Evolutionary conservation across 2,113 vertebrate genomes (phyloP), one percentile per base, ranked within the genome.

Genomic region (Tetrax tetrax): DNA sequence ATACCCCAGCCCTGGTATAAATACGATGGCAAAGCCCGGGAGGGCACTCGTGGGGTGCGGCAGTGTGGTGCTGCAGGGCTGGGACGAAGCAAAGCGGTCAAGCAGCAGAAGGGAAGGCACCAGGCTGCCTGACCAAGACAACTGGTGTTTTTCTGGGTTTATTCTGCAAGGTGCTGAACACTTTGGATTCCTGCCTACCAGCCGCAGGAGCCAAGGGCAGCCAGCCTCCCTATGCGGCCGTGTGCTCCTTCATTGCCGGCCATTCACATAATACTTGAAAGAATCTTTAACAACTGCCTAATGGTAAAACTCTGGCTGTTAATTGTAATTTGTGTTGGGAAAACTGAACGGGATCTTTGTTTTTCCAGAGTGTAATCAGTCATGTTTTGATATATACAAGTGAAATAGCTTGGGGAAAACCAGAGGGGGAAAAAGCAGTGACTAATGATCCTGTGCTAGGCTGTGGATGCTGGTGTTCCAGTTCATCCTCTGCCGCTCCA

Each of bases 361-460:
- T 86, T 75, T 83, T 68, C 43, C 43, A 18, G 66, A 27, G 31
- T 48, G 48, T 74, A 70, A 93, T 95, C 70, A 59, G 71, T 93
- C 56, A 91, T 93, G 56, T 75, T 88, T 78, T 77, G 83, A 68
- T 63, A 68, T 23, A 83, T 41, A 74, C 76, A 85, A 93, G 89
- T 70, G 65, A 86, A 82, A 86, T 43, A 78, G 69, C 88, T 87
- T 23, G 79, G 53, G 76, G 76, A 74, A 89, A 94, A 74, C 53
- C 43, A 37, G 71, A 68, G 64, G 53, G 53, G 29, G 53, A 18
- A 84, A 92, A 89, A 94, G n/a, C 72, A 70, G 68, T 63, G 87
- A 92, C 56, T 93, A 83, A 95, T 87, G 84, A 68, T 35, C 8
- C 81, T 56, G 37, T 9, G 66, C n/a, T 14, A 27, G 63, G 37